phyloP scores from a whole-genome alignment of 2,113 vertebrate species.

The Pteropus alecto region DNA sequence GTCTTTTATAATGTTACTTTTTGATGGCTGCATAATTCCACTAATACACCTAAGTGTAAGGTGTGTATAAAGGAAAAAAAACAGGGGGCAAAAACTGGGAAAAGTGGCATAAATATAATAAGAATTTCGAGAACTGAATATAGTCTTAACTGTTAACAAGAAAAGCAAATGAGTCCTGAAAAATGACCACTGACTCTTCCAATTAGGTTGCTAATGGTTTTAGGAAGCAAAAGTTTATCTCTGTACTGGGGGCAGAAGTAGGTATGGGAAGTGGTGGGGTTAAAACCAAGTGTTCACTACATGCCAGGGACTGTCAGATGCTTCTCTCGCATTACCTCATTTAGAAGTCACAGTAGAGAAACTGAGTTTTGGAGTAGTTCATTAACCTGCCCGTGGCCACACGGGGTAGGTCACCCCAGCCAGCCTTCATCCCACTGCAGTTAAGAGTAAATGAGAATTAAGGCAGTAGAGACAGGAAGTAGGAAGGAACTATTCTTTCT shows the following conservation, averaged over 20 bases:
- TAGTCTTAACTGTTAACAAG: neutral
- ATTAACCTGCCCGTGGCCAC: neutral
- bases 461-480: neutral
- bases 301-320: neutral
- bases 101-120: neutral
- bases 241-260: neutral
- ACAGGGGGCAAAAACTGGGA: neutral
- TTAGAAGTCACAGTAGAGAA: neutral
- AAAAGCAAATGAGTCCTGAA: neutral
- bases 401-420: neutral
- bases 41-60: neutral
- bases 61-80: neutral
- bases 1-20: neutral
- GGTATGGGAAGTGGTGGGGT: neutral
- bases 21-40: neutral
- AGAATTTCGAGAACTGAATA: conserved; percentile 1
- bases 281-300: neutral
- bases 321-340: neutral
- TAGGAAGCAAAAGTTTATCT: neutral
- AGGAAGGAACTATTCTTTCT: neutral
- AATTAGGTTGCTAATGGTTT: neutral
- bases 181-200: neutral
- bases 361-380: neutral
- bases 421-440: neutral
- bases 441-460: neutral